These are phyloP conservation scores for Steromphala cineraria DNA, from an alignment of 2,888 invertebrate species.

Conservation along the genomic window DNA sequence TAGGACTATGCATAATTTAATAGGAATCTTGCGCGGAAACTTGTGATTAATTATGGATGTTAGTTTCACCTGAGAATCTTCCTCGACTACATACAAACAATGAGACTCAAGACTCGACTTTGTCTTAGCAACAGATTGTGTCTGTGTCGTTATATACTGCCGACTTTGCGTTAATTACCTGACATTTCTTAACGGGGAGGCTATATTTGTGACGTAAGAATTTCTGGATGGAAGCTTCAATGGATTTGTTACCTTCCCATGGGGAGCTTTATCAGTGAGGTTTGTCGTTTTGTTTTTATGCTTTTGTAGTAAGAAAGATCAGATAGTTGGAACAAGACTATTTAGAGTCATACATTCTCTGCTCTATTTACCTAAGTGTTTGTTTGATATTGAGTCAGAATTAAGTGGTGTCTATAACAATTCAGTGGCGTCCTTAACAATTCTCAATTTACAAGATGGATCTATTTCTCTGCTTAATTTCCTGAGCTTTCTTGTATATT, in stretches of 20 bases:
- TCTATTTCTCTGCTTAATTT: too few relatives aligned
- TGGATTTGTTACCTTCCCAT: neutral
- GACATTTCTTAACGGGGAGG: neutral
- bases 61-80: neutral
- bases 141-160: neutral
- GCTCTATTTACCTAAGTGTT: too few relatives aligned
- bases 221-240: neutral
- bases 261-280: neutral
- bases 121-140: constrained; percentile 9
- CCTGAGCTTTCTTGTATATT: too few relatives aligned
- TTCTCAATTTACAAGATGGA: too few relatives aligned
- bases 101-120: neutral
- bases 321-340: too few relatives aligned
- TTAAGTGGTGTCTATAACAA: too few relatives aligned
- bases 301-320: too few relatives aligned
- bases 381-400: too few relatives aligned
- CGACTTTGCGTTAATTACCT: too few relatives aligned
- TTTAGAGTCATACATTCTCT: too few relatives aligned
- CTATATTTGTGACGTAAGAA: too few relatives aligned
- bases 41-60: neutral
- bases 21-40: neutral
- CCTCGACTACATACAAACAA: constrained; percentile 6
- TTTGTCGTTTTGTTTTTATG: neutral
- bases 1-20: neutral
- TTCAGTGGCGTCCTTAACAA: too few relatives aligned